Conservation (phyloP, 2,113 vertebrate genomes). For the Neolamprologus sp. region DNA sequence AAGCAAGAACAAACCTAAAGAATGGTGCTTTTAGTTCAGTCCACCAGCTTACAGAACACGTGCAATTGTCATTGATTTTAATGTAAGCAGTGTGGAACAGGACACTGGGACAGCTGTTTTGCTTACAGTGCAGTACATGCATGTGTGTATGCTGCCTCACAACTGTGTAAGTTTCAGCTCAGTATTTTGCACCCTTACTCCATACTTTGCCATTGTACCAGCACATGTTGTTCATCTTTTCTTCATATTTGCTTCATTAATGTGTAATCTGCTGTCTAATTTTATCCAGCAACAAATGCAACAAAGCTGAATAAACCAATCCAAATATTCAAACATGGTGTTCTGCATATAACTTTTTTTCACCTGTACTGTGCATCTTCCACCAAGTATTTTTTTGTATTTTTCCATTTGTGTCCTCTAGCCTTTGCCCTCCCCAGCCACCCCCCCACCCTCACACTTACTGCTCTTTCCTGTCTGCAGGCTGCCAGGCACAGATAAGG, state of each 20-base stretch:
- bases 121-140: not conserved
- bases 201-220: not conserved
- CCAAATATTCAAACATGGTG: not conserved
- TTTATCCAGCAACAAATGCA: not conserved
- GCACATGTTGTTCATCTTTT: not conserved
- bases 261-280: not conserved
- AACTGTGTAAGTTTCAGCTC: not conserved
- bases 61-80: not conserved
- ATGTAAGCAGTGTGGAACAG: not conserved
- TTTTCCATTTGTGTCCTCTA: constrained; percentile 8
- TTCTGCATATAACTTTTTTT: not conserved
- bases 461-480: constrained; percentile 58
- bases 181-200: not conserved
- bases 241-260: not conserved
- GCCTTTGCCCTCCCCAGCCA: constrained; percentile 15
- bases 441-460: not conserved
- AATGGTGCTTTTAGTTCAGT: not conserved
- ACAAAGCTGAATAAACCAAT: not conserved
- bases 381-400: not conserved
- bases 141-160: not conserved
- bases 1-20: constrained; percentile 13
- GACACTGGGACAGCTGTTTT: not conserved
- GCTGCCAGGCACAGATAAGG: constrained; percentile 69
- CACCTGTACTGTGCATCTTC: not conserved
- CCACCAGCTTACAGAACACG: not conserved